Percentiles rank a stretch among this genome's conserved stretches.
phyloP scores from a whole-genome alignment of 2,113 vertebrate genomes.

The Crotalus tigris region DNA sequence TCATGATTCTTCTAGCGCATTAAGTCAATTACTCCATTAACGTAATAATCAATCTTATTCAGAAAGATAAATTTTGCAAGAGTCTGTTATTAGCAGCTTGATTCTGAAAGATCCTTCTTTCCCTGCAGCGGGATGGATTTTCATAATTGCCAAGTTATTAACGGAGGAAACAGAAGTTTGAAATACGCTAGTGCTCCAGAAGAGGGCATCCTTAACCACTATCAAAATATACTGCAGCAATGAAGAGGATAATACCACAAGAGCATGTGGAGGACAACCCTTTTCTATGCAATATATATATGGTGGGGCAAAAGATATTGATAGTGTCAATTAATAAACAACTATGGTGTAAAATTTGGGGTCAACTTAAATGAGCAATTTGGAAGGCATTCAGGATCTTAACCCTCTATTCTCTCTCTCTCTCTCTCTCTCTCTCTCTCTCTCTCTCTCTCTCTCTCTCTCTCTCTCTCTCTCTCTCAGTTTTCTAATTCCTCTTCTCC shows the following conservation, averaged over 20 bases:
- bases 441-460: no score
- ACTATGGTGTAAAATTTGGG: neutral
- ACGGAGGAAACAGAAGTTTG: accelerated
- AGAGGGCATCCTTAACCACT: conserved; percentile 48
- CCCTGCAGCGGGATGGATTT: neutral
- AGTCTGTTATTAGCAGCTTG: neutral
- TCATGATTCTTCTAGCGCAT: neutral
- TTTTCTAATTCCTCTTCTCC: no score
- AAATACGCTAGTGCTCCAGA: neutral
- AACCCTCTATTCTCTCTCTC: neutral
- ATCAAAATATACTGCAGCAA: accelerated
- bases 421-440: no score
- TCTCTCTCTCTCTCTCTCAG: neutral
- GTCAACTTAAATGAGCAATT: neutral
- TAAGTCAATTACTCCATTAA: neutral
- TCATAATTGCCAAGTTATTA: accelerated
- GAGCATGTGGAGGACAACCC: neutral
- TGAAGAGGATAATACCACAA: accelerated
- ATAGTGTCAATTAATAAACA: neutral
- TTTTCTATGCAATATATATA: neutral
- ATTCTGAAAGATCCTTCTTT: neutral
- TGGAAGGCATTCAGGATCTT: neutral
- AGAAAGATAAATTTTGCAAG: neutral
- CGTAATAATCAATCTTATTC: neutral
- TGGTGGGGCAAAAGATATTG: neutral